Conservation (phyloP, 2,797 vertebrate species). For the Todus mexicanus region DNA sequence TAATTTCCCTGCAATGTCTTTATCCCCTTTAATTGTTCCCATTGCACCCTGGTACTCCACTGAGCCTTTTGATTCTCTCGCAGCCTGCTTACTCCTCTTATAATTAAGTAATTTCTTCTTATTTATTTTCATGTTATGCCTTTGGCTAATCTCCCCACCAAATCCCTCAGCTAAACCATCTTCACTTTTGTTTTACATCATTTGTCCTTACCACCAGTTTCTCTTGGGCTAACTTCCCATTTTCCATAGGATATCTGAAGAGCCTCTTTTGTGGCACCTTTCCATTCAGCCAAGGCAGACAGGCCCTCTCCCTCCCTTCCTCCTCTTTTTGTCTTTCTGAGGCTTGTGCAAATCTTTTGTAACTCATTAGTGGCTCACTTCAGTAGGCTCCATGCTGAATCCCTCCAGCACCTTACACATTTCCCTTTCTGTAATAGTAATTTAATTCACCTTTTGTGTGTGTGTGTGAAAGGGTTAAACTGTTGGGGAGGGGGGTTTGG, state of each 20-base stretch:
- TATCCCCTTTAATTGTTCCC: conserved; percentile 59
- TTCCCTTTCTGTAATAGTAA: neutral
- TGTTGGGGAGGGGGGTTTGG: neutral
- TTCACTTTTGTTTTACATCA: conserved; percentile 10
- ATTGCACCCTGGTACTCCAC: conserved; percentile 31
- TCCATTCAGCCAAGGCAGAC: neutral
- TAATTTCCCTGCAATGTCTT: conserved; percentile 51
- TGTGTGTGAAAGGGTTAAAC: neutral
- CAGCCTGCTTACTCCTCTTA: conserved; percentile 19
- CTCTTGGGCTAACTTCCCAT: neutral
- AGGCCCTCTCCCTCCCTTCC: neutral
- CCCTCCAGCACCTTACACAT: neutral
- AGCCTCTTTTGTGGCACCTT: conserved; percentile 21
- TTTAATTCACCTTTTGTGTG: neutral
- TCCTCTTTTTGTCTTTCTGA: neutral
- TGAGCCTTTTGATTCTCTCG: conserved; percentile 32
- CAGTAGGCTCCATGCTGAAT: neutral
- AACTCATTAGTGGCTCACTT: conserved; percentile 20
- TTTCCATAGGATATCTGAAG: neutral
- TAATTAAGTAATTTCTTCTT: conserved; percentile 59
- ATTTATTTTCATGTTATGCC: conserved; percentile 59
- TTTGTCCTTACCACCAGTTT: neutral
- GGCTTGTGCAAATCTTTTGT: neutral
- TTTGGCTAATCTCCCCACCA: conserved; percentile 50
- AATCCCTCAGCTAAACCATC: conserved; percentile 46